Evolutionary conservation across 2,113 vertebrate genomes (phyloP), one percentile per base, ranked within the genome.

Genomic region (Tympanuchus pallidicinctus): DNA sequence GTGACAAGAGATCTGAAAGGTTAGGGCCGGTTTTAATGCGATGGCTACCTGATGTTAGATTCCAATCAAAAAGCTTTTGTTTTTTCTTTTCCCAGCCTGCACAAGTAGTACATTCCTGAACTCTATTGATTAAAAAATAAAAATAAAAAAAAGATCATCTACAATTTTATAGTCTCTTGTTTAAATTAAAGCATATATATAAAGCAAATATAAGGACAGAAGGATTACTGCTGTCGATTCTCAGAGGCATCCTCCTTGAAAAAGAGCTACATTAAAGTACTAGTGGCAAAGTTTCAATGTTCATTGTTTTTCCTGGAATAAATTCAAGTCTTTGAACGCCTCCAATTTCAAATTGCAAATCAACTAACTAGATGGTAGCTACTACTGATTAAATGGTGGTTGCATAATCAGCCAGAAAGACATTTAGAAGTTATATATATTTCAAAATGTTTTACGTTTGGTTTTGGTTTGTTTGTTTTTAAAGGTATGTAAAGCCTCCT

Each of bases 291-390:
- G 65, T 73, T 91, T 40, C 38, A 57, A 12, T 19, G 32, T 32
- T 84, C 30, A 22, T 3, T 42, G 30, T 12, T 89, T 90, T 93
- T 40, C 48, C 75, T 84, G 56, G 32, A 69, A 84, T 32, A 82
- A 48, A 27, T 71, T 38, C 47, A 79, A 28, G 80, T 42, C 71
- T 86, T 82, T 66, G 34, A 92, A 91, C n/a, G 77, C 40, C 54
- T 83, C 70, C 76, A 75, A n/a, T 52, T 4, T 67, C 73, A 93
- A 92, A 90, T 60, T 69, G 85, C 61, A 88, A 66, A 65, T 61
- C 25, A 83, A 59, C 38, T 43, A 75, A 75, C 40, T 47, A 74
- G 11, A 28, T 28, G 52, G 52, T 28, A 54, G 52, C 52, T 30
- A 30, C 27, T 54, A 54, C 52, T 54, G 52, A 48, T 56, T 54